Evolutionary conservation across 2,797 vertebrate genomes (phyloP).

Genomic region (Ptychadena robeensis): DNA sequence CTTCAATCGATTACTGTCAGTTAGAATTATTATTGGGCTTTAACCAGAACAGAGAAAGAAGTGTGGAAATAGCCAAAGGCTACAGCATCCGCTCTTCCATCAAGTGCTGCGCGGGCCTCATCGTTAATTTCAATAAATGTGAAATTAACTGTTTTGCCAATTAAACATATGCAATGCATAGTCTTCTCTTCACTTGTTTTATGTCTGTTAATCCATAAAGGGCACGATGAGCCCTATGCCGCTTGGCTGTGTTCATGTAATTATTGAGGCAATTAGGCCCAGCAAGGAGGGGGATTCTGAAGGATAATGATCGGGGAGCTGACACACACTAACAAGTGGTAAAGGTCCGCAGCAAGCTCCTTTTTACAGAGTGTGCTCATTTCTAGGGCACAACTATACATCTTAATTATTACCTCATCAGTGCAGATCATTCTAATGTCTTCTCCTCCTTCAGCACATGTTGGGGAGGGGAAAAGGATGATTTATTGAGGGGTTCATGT

Average conservation of each 20-base stretch:
- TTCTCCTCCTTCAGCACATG: too few species aligned
- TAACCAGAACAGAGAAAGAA: background rate
- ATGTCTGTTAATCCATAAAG: conserved; percentile 33
- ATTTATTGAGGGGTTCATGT: background rate
- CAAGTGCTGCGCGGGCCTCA: background rate
- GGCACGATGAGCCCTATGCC: background rate
- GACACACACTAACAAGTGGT: conserved; percentile 46
- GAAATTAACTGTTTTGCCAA: conserved; percentile 40
- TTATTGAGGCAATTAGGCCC: conserved; percentile 45
- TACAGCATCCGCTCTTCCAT: background rate
- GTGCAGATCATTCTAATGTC: too few species aligned
- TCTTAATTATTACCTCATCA: conserved; percentile 18
- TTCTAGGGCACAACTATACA: background rate
- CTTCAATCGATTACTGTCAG: conserved; percentile 26
- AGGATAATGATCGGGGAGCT: conserved; percentile 14
- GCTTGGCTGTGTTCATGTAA: conserved; percentile 27
- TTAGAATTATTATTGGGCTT: conserved; percentile 43
- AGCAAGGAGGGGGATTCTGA: background rate
- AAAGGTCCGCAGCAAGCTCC: background rate
- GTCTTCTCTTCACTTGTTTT: background rate
- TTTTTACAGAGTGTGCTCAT: background rate
- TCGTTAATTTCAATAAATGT: conserved; percentile 36
- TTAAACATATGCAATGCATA: conserved; percentile 10
- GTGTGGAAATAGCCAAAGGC: conserved; percentile 5
- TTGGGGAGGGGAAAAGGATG: background rate